These are phyloP conservation scores for Pholis gunnellus DNA, from an alignment of 2,113 vertebrate species.

Conservation along the genomic window DNA sequence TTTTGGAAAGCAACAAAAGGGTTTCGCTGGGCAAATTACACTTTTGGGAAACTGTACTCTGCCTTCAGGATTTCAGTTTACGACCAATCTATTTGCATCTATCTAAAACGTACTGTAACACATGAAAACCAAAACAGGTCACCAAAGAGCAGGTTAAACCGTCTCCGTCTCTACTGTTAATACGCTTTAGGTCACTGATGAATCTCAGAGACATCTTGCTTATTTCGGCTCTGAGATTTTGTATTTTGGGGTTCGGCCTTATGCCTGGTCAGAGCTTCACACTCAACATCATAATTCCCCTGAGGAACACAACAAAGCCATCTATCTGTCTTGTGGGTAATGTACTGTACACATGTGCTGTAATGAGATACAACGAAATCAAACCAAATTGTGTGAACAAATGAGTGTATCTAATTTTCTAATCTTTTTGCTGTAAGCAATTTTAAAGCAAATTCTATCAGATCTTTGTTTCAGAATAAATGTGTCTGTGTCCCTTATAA, in stretches of 20 bases:
- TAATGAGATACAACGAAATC: constrained; percentile 71
- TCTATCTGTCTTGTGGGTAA: constrained; percentile 68
- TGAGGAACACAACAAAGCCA: constrained; percentile 58
- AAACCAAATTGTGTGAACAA: constrained; percentile 59
- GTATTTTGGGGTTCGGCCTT: constrained; percentile 27
- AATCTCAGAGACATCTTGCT: constrained; percentile 22
- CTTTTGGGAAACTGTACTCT: neutral
- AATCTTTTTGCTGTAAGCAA: constrained; percentile 19
- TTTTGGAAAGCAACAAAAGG: neutral
- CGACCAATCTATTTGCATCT: neutral
- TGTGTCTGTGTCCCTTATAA: constrained; percentile 34
- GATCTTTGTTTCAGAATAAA: constrained; percentile 25
- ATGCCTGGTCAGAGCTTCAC: constrained; percentile 39
- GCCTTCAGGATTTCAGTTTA: neutral
- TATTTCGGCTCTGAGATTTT: neutral
- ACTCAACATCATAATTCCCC: constrained; percentile 54
- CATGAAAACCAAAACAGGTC: neutral
- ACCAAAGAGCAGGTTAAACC: neutral
- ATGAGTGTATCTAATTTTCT: constrained; percentile 45
- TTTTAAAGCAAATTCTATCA: constrained; percentile 6
- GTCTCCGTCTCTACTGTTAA: neutral
- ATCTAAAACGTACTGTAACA: neutral
- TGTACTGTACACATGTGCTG: constrained; percentile 61
- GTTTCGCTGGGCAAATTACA: neutral
- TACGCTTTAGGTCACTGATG: constrained; percentile 2